A percentile compares a stretch with the other conserved stretches of the same genome.
These are phyloP conservation scores for Stegostoma tigrinum DNA, from an alignment of 2,113 vertebrate genomes.

Conservation along the genomic window DNA sequence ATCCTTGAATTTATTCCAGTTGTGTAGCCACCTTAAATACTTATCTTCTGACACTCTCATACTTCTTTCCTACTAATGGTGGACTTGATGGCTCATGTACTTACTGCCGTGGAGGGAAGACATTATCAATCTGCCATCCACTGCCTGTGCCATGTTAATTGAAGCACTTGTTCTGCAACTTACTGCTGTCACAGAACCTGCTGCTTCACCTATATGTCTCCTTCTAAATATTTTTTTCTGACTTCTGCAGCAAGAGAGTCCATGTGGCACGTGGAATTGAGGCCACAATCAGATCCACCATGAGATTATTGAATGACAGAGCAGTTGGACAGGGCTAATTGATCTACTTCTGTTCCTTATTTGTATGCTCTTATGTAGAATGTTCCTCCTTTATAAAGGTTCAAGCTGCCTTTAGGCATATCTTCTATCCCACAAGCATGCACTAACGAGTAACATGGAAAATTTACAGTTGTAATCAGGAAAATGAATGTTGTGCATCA, in stretches of 20 bases:
- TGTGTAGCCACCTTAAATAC: not conserved
- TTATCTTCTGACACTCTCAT: not conserved
- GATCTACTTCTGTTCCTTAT: no score
- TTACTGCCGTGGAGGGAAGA: not conserved
- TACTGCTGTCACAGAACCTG: not conserved
- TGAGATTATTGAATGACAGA: no score
- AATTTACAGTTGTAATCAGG: not conserved
- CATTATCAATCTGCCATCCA: not conserved
- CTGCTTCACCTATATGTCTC: not conserved
- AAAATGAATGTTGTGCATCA: not conserved
- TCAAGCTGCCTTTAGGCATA: not conserved
- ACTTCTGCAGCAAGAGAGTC: no score
- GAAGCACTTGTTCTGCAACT: not conserved
- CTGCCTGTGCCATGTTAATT: not conserved
- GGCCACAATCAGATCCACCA: no score
- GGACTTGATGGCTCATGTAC: not conserved
- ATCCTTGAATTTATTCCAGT: not conserved
- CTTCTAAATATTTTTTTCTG: not conserved
- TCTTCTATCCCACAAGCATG: not conserved
- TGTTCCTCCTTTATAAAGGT: not conserved
- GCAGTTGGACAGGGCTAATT: no score
- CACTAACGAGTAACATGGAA: not conserved
- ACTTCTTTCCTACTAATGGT: not conserved
- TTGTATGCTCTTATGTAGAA: not conserved
- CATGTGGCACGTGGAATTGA: no score